These are phyloP conservation scores for Ammodytes dubius DNA, from an alignment of 2,113 vertebrate species.

Conservation along the genomic window DNA sequence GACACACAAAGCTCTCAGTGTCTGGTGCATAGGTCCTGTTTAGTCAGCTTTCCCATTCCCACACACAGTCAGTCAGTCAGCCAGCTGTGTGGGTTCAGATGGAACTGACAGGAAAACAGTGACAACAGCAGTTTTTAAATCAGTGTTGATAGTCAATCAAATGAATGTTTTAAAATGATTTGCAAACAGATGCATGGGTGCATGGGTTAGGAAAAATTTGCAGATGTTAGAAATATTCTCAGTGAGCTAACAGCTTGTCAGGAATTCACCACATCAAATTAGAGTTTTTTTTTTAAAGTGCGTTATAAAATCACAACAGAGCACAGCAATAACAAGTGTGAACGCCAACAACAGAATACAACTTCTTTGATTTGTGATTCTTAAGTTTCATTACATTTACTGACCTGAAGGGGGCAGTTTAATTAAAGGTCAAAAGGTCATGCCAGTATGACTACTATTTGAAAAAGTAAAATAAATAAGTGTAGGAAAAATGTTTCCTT, in stretches of 20 bases:
- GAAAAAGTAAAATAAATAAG: neutral
- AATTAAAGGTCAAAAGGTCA: constrained; percentile 2
- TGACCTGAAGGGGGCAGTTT: neutral
- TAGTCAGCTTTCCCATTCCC: constrained; percentile 54
- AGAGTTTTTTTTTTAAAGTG: too few relatives aligned
- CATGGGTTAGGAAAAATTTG: too few relatives aligned
- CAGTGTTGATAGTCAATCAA: neutral
- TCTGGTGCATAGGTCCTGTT: constrained; percentile 18
- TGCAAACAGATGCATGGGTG: too few relatives aligned
- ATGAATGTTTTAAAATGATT: too few relatives aligned
- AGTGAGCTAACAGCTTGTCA: too few relatives aligned
- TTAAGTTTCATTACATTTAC: neutral
- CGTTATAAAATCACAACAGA: too few relatives aligned
- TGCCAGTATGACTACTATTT: neutral
- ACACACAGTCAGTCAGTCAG: constrained; percentile 36
- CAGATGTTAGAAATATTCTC: too few relatives aligned
- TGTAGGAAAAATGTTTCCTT: neutral
- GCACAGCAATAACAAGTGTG: neutral
- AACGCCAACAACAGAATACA: too few relatives aligned
- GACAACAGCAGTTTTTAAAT: constrained; percentile 42
- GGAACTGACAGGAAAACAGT: constrained; percentile 47
- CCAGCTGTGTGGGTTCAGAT: constrained; percentile 44
- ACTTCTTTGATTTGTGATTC: too few relatives aligned
- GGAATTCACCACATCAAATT: too few relatives aligned
- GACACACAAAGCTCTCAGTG: constrained; percentile 52